Evolutionary conservation across 1,140 invertebrate genomes (phyloP), one percentile per base, ranked within the genome.

Genomic region (Camponotus floridanus): DNA sequence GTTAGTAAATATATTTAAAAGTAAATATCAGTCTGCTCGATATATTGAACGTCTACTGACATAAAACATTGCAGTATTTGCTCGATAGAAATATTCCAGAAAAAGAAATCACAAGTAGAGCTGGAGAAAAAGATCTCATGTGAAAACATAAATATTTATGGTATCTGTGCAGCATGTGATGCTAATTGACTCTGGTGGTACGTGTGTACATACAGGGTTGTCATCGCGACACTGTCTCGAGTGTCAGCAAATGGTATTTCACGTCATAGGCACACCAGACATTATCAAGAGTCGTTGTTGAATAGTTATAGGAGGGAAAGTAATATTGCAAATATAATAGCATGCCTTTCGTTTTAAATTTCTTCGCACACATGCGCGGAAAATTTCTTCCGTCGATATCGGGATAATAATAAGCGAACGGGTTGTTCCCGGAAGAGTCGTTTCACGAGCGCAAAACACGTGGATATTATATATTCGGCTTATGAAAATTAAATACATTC

Each of bases 121-220:
- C 11, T 61, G 18, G 21, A 45, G 26, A 73, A 13, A 61, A 83
- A 8, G 26, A 26, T 61, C 11, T 61, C 39, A 59, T 39, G 5
- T 45, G 36, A 3, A 71, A 42, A 31, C 26, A 42, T 45, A 71
- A 71, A 83, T 81, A 61, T 73, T 57, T 83, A 73, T 36, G 26
- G 8, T 74, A 84, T 86, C 71, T 89, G 79, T 80, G 87, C 81
- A 89, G 89, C 90, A 93, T 92, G 91, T 93, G 91, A 92, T 93
- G 92, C 90, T 92, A 91, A 91, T 91, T 92, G 93, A 92, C 92
- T 94, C 93, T 94, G 93, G 92, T 93, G 88, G 91, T 90, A 90
- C 91, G 93, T 92, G 84, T 91, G 87, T 92, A 93, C 91, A 92
- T 93, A 91, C 91, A 90, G 93, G 93, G 93, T 93, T 94, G 92